Evolutionary conservation across 2,113 vertebrate genomes (phyloP).

Genomic region (Crotalus horridus): DNA sequence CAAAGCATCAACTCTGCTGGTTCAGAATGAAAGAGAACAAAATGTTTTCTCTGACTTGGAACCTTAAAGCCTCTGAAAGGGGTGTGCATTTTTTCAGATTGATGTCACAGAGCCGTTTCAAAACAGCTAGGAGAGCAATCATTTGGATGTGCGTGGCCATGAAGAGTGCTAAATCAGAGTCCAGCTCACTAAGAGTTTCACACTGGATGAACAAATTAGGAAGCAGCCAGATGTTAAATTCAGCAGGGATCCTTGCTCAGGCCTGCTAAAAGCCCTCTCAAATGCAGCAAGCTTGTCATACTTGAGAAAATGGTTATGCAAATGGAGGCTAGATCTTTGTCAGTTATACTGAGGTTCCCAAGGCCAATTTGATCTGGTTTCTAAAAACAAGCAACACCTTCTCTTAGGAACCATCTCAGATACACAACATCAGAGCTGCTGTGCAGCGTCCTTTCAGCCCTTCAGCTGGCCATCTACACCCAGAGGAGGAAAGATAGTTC

Average conservation of each 20-base stretch:
- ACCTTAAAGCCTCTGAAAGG: constrained; percentile 43
- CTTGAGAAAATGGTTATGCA: neutral
- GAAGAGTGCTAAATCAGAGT: constrained; percentile 56
- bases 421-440: neutral
- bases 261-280: neutral
- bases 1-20: constrained; percentile 39
- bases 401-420: neutral
- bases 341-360: neutral
- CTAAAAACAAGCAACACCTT: neutral
- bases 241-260: constrained; percentile 6
- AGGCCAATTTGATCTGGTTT: neutral
- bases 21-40: constrained; percentile 38
- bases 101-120: constrained; percentile 44
- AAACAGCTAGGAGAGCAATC: constrained; percentile 50
- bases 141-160: constrained; percentile 16
- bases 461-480: neutral
- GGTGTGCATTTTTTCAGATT: constrained; percentile 40
- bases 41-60: constrained; percentile 46
- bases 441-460: neutral
- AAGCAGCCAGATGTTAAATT: constrained; percentile 37
- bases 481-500: neutral
- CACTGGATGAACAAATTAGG: constrained; percentile 32
- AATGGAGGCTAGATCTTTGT: neutral
- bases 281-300: neutral
- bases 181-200: constrained; percentile 51